phyloP scores from a whole-genome alignment of 92 coral and sea anemone genomes.

The Palythoa grandiflora region DNA sequence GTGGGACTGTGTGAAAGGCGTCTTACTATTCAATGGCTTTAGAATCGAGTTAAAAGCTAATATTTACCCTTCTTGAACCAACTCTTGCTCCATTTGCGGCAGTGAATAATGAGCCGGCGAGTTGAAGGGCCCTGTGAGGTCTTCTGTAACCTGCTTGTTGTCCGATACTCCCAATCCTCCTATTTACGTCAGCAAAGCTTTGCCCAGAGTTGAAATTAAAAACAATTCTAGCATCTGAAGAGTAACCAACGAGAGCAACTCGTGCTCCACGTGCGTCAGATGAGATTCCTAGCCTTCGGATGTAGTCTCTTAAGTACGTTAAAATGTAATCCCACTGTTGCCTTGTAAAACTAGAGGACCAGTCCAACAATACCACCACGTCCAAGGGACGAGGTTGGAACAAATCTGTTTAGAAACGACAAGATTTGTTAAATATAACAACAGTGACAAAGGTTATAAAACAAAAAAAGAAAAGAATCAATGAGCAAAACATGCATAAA shows the following conservation, averaged over 20 bases:
- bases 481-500: too few species aligned
- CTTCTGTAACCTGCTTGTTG: constrained; percentile 11
- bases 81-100: constrained; percentile 19
- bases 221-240: not conserved
- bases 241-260: constrained; percentile 36
- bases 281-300: not conserved
- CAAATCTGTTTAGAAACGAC: not conserved
- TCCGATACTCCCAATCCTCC: not conserved
- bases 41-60: not conserved
- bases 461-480: too few species aligned
- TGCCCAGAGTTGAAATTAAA: constrained; percentile 28
- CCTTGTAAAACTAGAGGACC: constrained; percentile 18
- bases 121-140: constrained; percentile 1
- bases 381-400: constrained; percentile 21
- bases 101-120: constrained; percentile 21
- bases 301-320: constrained; percentile 12
- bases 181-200: not conserved
- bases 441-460: not conserved
- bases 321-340: constrained; percentile 13
- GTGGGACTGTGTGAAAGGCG: not conserved
- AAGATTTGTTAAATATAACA: not conserved
- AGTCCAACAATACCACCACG: constrained; percentile 11
- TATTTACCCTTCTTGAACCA: constrained; percentile 29
- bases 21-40: not conserved
- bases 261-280: constrained; percentile 17